Conservation (phyloP, 2,797 vertebrate species). For the Lemur catta region DNA sequence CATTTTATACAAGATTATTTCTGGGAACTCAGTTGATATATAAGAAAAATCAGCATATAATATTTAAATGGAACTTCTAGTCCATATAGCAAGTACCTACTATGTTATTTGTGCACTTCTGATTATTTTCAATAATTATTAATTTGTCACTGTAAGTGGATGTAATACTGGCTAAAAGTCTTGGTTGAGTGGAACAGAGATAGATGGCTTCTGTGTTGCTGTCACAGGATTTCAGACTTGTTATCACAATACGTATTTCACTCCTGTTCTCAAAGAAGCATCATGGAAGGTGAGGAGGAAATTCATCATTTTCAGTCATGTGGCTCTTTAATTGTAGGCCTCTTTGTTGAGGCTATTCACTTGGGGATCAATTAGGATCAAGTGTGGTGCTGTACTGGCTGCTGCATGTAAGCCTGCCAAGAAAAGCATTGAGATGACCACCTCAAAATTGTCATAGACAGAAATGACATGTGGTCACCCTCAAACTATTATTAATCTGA, state of each 20-base stretch:
- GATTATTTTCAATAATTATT: conserved; percentile 9
- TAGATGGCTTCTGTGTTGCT: not conserved
- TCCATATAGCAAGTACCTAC: not conserved
- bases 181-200: not conserved
- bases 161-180: not conserved
- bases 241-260: conserved; percentile 32
- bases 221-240: conserved; percentile 27
- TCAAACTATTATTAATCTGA: not conserved
- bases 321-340: conserved; percentile 37
- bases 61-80: not conserved
- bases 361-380: conserved; percentile 52
- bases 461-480: not conserved
- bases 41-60: not conserved
- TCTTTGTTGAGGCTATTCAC: conserved; percentile 39
- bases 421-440: conserved; percentile 3
- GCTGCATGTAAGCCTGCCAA: not conserved
- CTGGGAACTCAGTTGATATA: not conserved
- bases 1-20: not conserved
- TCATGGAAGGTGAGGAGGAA: not conserved
- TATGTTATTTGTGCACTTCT: not conserved
- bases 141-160: not conserved
- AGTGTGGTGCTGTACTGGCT: not conserved
- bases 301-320: conserved; percentile 55
- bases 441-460: conserved; percentile 20
- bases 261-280: not conserved